phyloP scores from a whole-genome alignment of 2,113 vertebrate genomes.

The Salvator merianae region DNA sequence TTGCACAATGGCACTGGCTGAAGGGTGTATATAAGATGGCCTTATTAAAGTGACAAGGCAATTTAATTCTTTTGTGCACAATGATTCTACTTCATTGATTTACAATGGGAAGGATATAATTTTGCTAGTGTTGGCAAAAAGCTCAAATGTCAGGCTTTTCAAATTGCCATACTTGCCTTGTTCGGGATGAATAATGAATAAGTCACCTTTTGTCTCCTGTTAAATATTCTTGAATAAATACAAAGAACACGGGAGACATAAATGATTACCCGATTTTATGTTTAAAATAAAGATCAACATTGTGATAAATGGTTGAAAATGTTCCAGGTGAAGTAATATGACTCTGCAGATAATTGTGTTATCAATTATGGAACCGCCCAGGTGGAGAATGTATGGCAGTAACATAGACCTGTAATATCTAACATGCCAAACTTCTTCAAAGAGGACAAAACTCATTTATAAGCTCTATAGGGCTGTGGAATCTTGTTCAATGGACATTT shows the following conservation, averaged over 20 bases:
- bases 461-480: conserved; percentile 11
- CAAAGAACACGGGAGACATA: conserved; percentile 86
- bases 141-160: conserved; percentile 99
- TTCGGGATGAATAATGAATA: conserved; percentile 97
- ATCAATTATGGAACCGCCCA: conserved; percentile 69
- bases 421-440: conserved; percentile 39
- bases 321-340: conserved; percentile 73
- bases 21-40: conserved; percentile 88
- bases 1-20: conserved; percentile 79
- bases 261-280: conserved; percentile 90
- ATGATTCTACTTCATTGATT: conserved; percentile 94
- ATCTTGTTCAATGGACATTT: conserved; percentile 25
- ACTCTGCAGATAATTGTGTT: conserved; percentile 71
- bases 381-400: conserved; percentile 58
- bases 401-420: conserved; percentile 46
- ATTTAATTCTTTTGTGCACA: conserved; percentile 90
- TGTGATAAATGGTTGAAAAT: conserved; percentile 79
- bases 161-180: conserved; percentile 87
- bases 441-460: neutral
- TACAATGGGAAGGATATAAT: conserved; percentile 93
- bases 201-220: conserved; percentile 96
- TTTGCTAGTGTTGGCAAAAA: conserved; percentile 95
- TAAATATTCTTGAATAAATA: conserved; percentile 96
- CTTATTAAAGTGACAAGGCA: conserved; percentile 89
- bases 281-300: conserved; percentile 90